Evolutionary conservation across 1,140 invertebrate species (phyloP).

Genomic region (Meloidogyne floridensis): DNA sequence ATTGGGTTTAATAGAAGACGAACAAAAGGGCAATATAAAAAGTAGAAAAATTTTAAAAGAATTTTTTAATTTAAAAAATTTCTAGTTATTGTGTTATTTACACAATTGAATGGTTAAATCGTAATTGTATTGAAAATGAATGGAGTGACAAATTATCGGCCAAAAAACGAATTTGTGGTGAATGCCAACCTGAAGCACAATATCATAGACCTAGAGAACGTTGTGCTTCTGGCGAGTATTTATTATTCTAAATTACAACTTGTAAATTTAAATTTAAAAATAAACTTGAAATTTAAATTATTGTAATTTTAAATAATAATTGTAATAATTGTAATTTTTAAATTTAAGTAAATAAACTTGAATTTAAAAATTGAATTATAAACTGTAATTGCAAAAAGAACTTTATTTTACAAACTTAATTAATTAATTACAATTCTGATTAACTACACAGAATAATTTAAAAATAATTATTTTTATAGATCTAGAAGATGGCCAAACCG

Average conservation of each 20-base stretch:
- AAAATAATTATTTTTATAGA: slow-evolving; percentile 29
- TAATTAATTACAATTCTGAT: too few species aligned
- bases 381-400: too few species aligned
- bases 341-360: too few species aligned
- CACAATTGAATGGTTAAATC: slow-evolving; percentile 23
- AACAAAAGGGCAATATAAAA: not conserved
- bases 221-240: slow-evolving; percentile 23
- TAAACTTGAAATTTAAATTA: too few species aligned
- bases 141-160: slow-evolving; percentile 2
- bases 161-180: slow-evolving; percentile 14
- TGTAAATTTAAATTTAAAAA: too few species aligned
- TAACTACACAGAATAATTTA: not conserved
- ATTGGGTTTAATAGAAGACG: not conserved
- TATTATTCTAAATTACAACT: too few species aligned
- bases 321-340: too few species aligned
- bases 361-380: too few species aligned
- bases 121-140: slow-evolving; percentile 16
- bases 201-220: slow-evolving; percentile 10
- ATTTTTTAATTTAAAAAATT: not conserved
- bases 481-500: slow-evolving; percentile 52
- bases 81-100: slow-evolving; percentile 29
- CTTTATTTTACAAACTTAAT: too few species aligned
- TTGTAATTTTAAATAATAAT: too few species aligned
- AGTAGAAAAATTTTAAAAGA: not conserved
- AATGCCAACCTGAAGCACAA: slow-evolving; percentile 29